These are phyloP conservation scores for Dinocampus coccinellae DNA, from an alignment of 2,888 invertebrate genomes.

Conservation along the genomic window DNA sequence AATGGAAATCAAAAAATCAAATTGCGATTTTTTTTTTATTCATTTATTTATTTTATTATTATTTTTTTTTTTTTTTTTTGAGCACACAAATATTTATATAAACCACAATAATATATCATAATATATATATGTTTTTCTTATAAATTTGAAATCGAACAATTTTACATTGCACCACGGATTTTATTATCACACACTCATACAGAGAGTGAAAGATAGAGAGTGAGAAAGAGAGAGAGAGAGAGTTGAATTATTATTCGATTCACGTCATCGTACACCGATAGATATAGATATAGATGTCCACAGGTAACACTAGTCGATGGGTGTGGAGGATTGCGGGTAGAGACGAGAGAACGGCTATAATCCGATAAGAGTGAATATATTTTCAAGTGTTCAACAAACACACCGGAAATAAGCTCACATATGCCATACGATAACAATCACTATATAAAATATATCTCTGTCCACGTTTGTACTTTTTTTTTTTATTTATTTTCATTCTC, in stretches of 20 bases:
- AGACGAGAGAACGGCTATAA: slow-evolving; percentile 47
- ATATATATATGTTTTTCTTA: too few relatives aligned
- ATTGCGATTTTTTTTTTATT: too few relatives aligned
- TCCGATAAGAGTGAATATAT: slow-evolving; percentile 59
- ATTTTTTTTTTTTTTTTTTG: too few relatives aligned
- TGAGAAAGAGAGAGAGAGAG: too few relatives aligned
- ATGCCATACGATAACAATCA: slow-evolving; percentile 39
- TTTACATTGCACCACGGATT: slow-evolving; percentile 23
- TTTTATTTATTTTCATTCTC: slow-evolving; percentile 10
- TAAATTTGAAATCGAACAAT: background rate
- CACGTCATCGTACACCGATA: slow-evolving; percentile 9
- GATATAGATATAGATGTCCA: too few relatives aligned
- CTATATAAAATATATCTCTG: slow-evolving; percentile 44
- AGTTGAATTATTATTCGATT: slow-evolving; percentile 27
- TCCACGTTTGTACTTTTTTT: too few relatives aligned
- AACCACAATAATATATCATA: too few relatives aligned
- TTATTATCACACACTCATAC: slow-evolving; percentile 30
- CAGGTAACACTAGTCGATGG: too few relatives aligned
- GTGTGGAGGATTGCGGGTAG: background rate
- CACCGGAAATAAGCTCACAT: slow-evolving; percentile 49
- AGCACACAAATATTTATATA: too few relatives aligned
- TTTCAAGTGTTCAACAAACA: slow-evolving; percentile 63
- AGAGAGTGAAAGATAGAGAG: too few relatives aligned
- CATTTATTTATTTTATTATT: too few relatives aligned
- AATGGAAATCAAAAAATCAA: too few relatives aligned